Evolutionary conservation across 2,797 vertebrate genomes (phyloP).

Genomic region (Leptodactylus fallax): DNA sequence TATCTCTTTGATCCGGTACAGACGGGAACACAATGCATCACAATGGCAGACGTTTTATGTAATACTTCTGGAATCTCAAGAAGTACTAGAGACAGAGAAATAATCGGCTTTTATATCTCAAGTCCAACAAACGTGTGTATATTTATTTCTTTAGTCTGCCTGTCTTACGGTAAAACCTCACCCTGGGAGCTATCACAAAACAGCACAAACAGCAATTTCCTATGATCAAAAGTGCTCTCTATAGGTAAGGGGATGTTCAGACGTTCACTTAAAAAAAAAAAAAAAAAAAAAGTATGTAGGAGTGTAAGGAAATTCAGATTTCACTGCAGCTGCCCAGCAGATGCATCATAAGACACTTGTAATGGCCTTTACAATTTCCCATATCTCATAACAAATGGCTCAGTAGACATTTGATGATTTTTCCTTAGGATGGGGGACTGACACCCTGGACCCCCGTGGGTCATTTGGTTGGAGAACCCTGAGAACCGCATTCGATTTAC

Average conservation of each 20-base stretch:
- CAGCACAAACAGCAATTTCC: background rate
- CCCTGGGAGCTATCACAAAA: background rate
- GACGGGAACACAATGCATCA: constrained; percentile 9
- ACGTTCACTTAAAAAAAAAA: background rate
- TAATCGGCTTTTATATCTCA: background rate
- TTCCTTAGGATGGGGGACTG: no score
- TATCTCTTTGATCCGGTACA: constrained; percentile 43
- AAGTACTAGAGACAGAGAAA: background rate
- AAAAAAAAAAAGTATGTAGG: background rate
- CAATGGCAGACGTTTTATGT: constrained; percentile 16
- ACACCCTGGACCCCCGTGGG: no score
- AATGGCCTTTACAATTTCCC: background rate
- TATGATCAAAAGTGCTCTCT: background rate
- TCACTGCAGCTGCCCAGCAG: background rate
- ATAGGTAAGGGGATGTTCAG: background rate
- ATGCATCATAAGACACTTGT: background rate
- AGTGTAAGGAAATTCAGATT: background rate
- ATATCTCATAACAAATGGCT: no score
- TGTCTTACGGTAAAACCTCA: background rate
- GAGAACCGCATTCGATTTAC: no score
- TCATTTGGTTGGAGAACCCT: no score
- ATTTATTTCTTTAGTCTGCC: background rate
- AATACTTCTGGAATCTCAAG: constrained; percentile 23
- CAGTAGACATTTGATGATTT: no score
- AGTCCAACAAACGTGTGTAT: background rate